A percentile compares a stretch with the other conserved stretches of the same genome.
Evolutionary conservation across 1,140 invertebrate species (phyloP).

Genomic region (Temnothorax longispinosus): DNA sequence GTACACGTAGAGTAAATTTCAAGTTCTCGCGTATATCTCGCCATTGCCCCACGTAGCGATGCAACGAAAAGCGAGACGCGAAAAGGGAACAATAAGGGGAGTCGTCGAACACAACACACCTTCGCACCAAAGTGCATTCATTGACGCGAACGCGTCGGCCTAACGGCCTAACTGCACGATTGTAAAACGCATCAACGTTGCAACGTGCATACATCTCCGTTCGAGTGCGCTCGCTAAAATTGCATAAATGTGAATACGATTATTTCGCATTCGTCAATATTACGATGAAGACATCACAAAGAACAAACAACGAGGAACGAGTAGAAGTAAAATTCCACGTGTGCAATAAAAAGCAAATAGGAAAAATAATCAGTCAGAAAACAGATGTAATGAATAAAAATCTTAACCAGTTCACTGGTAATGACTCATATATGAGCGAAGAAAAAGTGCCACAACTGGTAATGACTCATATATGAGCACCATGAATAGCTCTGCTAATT

Average conservation of each 20-base stretch:
- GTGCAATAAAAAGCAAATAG: not conserved
- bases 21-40: not conserved
- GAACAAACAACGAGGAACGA: not conserved
- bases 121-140: constrained; percentile 48
- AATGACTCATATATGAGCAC: no score
- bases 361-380: not conserved
- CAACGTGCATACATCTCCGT: not conserved
- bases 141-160: constrained; percentile 50
- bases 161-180: not conserved
- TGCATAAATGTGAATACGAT: not conserved
- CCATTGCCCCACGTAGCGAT: not conserved
- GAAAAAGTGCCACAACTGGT: no score
- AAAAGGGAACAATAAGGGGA: not conserved
- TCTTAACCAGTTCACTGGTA: not conserved
- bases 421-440: no score
- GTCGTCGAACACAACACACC: not conserved
- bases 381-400: not conserved
- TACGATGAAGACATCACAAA: not conserved
- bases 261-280: not conserved
- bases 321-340: not conserved
- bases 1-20: constrained; percentile 11
- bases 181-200: constrained; percentile 28
- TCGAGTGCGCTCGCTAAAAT: constrained; percentile 28
- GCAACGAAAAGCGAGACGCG: not conserved
- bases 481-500: no score